Evolutionary conservation across 2,797 vertebrate genomes (phyloP), one percentile per base, ranked within the genome.

Genomic region (Leptatherina wallacei): DNA sequence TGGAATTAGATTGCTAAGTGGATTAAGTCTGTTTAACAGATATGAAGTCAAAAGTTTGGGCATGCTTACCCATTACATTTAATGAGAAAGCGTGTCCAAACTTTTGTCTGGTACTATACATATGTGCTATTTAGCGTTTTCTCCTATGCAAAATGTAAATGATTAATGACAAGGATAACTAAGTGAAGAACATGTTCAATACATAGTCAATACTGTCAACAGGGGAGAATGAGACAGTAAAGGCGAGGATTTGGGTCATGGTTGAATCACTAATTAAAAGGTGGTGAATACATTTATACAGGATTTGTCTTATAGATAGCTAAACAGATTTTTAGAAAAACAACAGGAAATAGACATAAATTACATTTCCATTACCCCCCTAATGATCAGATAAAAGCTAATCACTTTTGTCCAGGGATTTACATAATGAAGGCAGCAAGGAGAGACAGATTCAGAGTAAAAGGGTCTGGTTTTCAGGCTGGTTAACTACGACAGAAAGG

Each of bases 351-450:
- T 12, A 12, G 8, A 51, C n/a, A 51, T 0, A 27, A 27, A 27
- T 27, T 27, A 27, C 24, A 27, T 27, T 27, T 27, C 24, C 24
- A 27, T 27, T 27, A 27, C 24, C 24, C 24, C 24, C 24, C 24
- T 27, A 27, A 27, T 76, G 80, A 80, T 74, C 16, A 84, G 74
- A 85, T 85, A 75, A 75, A 58, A 61, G 47, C 6, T 70, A 71
- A 82, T 85, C 74, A 78, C 78, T 68, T 61, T 52, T 22, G 12
- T 44, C 20, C 27, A 22, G 42, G 18, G n/a, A 24, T 59, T 68
- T 22, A 64, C 18, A 16, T 42, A 69, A n/a, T n/a, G 44, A n/a
- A n/a, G 9, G 20, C 7, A n/a, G 20, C 18, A 47, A 47, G 33
- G 33, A 47, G 44, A n/a, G 20, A 3, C 6, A 49, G 7, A 49